A percentile compares a stretch with the other conserved stretches of the same genome.
Evolutionary conservation across 2,113 vertebrate species (phyloP).

Genomic region (Neotragus pygmaeus): DNA sequence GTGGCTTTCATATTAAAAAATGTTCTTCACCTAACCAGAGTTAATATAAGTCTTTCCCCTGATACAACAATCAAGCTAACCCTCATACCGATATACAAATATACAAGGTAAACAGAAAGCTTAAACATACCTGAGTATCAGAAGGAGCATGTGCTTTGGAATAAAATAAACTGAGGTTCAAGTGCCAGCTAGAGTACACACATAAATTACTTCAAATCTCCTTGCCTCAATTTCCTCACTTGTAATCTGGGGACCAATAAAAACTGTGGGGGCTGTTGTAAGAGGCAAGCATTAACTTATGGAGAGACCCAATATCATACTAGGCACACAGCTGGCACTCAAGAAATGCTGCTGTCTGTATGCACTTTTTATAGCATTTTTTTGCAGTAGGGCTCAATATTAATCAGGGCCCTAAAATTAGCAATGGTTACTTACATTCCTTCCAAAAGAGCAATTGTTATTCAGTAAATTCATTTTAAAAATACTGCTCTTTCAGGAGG

Average conservation of each 20-base stretch:
- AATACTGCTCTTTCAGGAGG: neutral
- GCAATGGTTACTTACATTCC: neutral
- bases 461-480: neutral
- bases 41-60: neutral
- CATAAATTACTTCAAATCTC: neutral
- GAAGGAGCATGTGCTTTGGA: neutral
- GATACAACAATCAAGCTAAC: neutral
- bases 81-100: neutral
- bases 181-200: neutral
- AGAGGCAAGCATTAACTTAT: neutral
- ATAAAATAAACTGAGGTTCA: neutral
- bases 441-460: neutral
- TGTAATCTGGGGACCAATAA: neutral
- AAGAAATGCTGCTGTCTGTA: neutral
- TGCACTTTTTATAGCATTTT: neutral
- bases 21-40: neutral
- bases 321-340: neutral
- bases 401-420: neutral
- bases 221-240: neutral
- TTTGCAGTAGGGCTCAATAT: neutral
- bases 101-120: neutral
- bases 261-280: neutral
- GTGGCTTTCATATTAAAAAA: neutral
- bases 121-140: neutral
- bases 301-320: neutral